A percentile compares a stretch with the other conserved stretches of the same genome.
These are phyloP conservation scores for Hippopotamyrus pictus DNA, from an alignment of 2,797 vertebrate genomes.

Conservation along the genomic window DNA sequence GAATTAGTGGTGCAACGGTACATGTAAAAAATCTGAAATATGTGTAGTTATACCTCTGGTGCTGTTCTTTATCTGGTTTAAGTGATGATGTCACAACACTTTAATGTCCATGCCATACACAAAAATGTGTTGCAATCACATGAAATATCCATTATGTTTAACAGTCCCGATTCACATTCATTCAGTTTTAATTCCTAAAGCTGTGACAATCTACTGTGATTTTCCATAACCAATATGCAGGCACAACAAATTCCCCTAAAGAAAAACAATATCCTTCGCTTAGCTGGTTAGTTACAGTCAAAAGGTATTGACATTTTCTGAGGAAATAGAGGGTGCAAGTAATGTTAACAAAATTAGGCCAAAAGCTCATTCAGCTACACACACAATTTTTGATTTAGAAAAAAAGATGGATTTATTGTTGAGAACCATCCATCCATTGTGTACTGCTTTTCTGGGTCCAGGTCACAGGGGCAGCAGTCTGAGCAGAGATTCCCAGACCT, in stretches of 20 bases:
- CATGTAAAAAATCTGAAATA: not conserved
- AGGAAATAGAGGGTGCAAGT: not conserved
- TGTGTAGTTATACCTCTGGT: not conserved
- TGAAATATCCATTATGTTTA: not conserved
- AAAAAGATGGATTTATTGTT: not conserved
- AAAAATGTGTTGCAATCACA: not conserved
- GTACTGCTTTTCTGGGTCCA: not conserved
- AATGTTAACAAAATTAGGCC: not conserved
- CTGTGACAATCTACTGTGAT: not conserved
- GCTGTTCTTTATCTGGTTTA: not conserved
- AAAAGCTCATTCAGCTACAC: not conserved
- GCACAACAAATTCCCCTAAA: not conserved
- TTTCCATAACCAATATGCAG: not conserved
- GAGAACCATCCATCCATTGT: not conserved
- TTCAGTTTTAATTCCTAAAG: not conserved
- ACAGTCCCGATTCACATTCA: not conserved
- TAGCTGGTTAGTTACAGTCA: not conserved
- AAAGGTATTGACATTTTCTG: not conserved
- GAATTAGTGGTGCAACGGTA: not conserved
- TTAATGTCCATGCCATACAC: not conserved
- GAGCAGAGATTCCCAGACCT: not conserved
- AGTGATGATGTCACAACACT: not conserved
- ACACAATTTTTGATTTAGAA: not conserved
- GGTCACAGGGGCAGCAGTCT: not conserved
- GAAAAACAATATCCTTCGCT: not conserved